Conservation (phyloP, 2,888 invertebrate species). For the Mylabris sibirica region DNA sequence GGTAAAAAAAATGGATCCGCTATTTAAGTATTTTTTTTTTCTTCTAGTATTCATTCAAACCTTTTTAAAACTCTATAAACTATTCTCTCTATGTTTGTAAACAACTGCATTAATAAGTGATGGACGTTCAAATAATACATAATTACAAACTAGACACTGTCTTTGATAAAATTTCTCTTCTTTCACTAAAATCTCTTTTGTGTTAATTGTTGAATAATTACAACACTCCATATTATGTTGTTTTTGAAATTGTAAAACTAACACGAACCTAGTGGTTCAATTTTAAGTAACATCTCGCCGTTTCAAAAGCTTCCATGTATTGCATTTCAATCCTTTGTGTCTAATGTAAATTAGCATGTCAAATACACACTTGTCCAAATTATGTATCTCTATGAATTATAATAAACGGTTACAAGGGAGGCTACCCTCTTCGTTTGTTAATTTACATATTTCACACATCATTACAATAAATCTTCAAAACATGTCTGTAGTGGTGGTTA, state of each 20-base stretch:
- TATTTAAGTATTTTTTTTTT: background rate
- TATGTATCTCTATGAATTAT: constrained; percentile 31
- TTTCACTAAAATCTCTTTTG: background rate
- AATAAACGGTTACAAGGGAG: background rate
- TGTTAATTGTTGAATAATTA: background rate
- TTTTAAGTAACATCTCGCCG: constrained; percentile 5
- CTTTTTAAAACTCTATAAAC: background rate
- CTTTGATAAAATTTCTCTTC: background rate
- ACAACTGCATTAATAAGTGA: background rate
- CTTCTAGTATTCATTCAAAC: background rate
- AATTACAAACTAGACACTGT: background rate
- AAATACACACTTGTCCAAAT: constrained; percentile 43
- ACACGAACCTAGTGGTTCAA: background rate
- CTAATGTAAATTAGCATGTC: constrained; percentile 48
- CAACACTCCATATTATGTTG: background rate
- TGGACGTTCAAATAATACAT: background rate
- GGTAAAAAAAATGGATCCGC: background rate
- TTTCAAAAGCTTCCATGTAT: constrained; percentile 23
- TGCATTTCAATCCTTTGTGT: constrained; percentile 44
- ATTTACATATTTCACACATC: background rate
- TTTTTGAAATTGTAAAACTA: background rate
- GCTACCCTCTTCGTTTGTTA: background rate
- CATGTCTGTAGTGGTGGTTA: too few species aligned
- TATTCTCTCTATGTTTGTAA: background rate
- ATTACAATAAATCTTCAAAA: background rate